Percentiles rank a stretch among this genome's conserved stretches.
These are phyloP conservation scores for Sycobia sp. DNA, from an alignment of 1,140 invertebrate genomes.

Conservation along the genomic window DNA sequence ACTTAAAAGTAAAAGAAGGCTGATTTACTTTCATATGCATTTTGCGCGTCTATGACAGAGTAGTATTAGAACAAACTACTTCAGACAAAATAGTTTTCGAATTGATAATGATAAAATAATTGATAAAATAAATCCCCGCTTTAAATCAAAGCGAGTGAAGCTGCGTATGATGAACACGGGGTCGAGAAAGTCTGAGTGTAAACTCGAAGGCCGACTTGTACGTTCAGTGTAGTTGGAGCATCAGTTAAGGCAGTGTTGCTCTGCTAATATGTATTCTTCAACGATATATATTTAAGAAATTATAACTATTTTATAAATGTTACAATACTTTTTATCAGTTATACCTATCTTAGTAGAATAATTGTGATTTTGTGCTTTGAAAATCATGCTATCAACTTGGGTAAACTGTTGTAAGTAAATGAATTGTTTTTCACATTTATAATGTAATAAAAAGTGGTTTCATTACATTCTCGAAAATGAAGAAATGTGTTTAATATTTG, in stretches of 20 bases:
- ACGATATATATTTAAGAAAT: constrained; percentile 1
- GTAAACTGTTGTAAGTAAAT: constrained; percentile 24
- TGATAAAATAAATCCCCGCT: too few species aligned
- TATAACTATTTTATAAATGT: constrained; percentile 1
- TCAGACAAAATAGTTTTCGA: too few species aligned
- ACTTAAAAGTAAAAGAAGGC: too few species aligned
- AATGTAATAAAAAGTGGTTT: background rate
- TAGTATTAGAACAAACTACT: too few species aligned
- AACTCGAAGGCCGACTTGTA: constrained; percentile 10
- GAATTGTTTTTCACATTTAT: background rate
- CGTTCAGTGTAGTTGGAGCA: constrained; percentile 31
- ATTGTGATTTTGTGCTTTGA: background rate
- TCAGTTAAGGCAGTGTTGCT: constrained; percentile 19
- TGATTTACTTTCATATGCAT: too few species aligned
- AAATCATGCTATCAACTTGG: constrained; percentile 27
- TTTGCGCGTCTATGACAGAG: too few species aligned
- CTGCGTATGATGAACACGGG: background rate
- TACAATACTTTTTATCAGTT: background rate
- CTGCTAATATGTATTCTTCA: constrained; percentile 1
- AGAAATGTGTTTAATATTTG: too few species aligned
- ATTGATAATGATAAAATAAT: too few species aligned
- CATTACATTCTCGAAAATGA: too few species aligned
- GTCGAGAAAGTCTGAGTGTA: constrained; percentile 19
- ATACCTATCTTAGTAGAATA: too few species aligned
- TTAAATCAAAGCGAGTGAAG: too few species aligned